Evolutionary conservation across 2,888 invertebrate genomes (phyloP).

Genomic region (Branchipolynoe longqiensis): DNA sequence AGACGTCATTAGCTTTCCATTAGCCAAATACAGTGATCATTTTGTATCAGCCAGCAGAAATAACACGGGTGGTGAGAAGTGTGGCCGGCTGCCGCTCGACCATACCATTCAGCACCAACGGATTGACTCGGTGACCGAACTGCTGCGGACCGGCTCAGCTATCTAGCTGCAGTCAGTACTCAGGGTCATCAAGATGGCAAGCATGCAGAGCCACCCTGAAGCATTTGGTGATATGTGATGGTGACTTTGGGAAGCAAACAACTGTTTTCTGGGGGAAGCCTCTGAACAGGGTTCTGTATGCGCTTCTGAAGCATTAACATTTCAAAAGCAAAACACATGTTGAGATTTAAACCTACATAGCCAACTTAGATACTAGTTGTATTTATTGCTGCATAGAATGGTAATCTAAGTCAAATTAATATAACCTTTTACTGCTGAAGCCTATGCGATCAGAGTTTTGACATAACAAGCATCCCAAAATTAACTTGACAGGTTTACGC

Average conservation of each 20-base stretch:
- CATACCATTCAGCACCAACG: constrained; percentile 69
- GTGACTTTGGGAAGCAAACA: constrained; percentile 64
- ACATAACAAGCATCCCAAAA: too few relatives aligned
- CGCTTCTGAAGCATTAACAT: constrained; percentile 66
- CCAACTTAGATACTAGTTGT: too few relatives aligned
- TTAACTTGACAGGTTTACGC: too few relatives aligned
- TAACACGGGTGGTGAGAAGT: constrained; percentile 65
- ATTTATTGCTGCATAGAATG: too few relatives aligned
- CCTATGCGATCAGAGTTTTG: too few relatives aligned
- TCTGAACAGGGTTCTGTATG: constrained; percentile 65
- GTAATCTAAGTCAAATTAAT: too few relatives aligned
- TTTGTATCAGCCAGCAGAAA: constrained; percentile 67
- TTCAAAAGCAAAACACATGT: too few relatives aligned
- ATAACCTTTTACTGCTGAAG: too few relatives aligned
- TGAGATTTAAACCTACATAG: too few relatives aligned
- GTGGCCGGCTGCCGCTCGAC: constrained; percentile 65
- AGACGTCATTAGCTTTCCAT: neutral
- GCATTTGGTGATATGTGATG: constrained; percentile 65
- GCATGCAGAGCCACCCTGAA: constrained; percentile 66
- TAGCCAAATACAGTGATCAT: too few relatives aligned
- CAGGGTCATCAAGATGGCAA: constrained; percentile 67
- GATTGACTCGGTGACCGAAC: constrained; percentile 61
- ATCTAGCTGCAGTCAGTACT: constrained; percentile 65
- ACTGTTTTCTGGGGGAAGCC: constrained; percentile 67
- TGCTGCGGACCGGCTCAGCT: constrained; percentile 1